A percentile compares a stretch with the other conserved stretches of the same genome.
phyloP scores from a whole-genome alignment of 2,113 vertebrate genomes.

The Bubo scandiacus region DNA sequence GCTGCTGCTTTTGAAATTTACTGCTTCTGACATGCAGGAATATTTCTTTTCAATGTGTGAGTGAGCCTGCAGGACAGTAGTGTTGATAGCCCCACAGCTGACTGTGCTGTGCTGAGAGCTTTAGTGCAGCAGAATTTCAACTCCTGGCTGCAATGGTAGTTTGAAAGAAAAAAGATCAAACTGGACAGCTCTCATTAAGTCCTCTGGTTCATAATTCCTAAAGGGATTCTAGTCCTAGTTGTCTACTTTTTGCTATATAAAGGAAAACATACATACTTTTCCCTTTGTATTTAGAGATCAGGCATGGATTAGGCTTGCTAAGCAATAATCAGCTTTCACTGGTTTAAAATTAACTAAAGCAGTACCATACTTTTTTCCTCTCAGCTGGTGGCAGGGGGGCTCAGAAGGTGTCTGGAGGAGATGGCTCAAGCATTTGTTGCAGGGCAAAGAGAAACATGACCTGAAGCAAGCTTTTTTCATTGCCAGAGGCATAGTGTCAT shows the following conservation, averaged over 20 bases:
- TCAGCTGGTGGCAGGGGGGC: background rate
- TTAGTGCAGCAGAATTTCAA: background rate
- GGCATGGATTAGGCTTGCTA: background rate
- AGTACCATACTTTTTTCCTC: background rate
- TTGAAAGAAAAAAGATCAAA: background rate
- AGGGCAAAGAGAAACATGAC: background rate
- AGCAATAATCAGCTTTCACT: slow-evolving; percentile 24
- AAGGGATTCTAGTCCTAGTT: background rate
- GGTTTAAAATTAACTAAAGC: slow-evolving; percentile 21
- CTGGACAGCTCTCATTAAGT: background rate
- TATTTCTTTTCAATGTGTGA: background rate
- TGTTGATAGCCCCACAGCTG: background rate
- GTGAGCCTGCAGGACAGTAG: background rate
- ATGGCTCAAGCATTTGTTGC: background rate
- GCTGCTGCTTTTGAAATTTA: background rate
- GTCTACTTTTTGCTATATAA: background rate
- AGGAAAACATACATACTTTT: background rate
- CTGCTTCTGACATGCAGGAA: background rate
- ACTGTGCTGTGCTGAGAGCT: background rate
- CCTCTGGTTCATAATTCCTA: background rate
- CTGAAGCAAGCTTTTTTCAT: background rate
- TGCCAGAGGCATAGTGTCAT: background rate
- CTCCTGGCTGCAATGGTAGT: background rate
- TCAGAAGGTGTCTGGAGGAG: background rate
- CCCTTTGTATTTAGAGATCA: background rate